Conservation (phyloP, 2,797 vertebrate species). For the Nyctalus aviator region DNA sequence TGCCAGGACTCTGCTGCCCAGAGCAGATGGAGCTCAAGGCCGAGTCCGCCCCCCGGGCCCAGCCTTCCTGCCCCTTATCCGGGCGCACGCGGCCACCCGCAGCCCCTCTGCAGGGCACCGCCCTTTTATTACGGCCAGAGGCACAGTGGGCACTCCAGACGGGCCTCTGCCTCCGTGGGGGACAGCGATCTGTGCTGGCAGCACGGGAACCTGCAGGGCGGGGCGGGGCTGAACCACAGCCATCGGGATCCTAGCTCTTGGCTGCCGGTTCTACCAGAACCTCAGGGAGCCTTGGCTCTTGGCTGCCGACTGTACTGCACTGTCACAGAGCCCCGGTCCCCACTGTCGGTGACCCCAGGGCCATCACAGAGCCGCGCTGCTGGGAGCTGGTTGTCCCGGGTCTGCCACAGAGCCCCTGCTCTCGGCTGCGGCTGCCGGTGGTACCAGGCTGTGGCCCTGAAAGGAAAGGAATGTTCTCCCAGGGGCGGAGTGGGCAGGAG, state of each 20-base stretch:
- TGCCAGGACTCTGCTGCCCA: background rate
- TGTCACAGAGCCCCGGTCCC: background rate
- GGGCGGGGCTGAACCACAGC: background rate
- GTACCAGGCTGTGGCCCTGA: background rate
- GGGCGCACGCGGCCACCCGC: rapidly evolving
- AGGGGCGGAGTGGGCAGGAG: rapidly evolving
- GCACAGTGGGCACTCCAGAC: background rate
- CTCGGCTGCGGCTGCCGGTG: background rate
- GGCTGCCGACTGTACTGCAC: background rate
- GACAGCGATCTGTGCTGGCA: background rate
- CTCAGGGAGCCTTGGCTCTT: background rate
- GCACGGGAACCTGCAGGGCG: rapidly evolving
- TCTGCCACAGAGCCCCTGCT: background rate
- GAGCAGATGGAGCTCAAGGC: too few species aligned
- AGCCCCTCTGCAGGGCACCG: background rate
- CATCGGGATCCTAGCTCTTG: background rate
- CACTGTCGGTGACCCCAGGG: background rate
- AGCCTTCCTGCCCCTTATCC: background rate
- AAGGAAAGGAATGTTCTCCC: background rate
- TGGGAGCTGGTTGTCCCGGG: background rate
- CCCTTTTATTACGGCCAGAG: background rate
- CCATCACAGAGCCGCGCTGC: background rate
- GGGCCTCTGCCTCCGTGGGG: background rate
- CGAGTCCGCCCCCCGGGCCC: too few species aligned
- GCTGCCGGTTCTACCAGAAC: background rate